Evolutionary conservation across 2,888 invertebrate genomes (phyloP).

Genomic region (Chamaedrilus cognettii): DNA sequence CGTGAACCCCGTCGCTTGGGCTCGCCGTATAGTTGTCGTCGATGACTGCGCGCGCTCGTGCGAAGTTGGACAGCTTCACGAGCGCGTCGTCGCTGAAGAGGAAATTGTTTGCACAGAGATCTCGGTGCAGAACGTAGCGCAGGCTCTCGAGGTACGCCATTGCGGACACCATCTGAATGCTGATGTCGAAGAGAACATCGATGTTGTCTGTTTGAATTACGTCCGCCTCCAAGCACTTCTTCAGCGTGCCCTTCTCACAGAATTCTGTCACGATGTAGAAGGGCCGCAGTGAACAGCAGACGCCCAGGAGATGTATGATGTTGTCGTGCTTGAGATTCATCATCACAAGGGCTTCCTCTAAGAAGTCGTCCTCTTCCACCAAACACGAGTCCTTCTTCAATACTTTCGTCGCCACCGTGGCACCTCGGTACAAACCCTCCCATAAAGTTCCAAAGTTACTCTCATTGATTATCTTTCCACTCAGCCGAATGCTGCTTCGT

Average conservation of each 20-base stretch:
- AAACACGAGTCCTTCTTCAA: constrained; percentile 33
- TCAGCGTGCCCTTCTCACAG: constrained; percentile 35
- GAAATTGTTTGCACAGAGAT: constrained; percentile 38
- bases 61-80: constrained; percentile 40
- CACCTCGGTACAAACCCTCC: constrained; percentile 25
- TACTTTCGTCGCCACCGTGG: constrained; percentile 37
- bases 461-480: constrained; percentile 34
- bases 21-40: constrained; percentile 39
- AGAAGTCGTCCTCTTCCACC: constrained; percentile 39
- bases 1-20: constrained; percentile 30
- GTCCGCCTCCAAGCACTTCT: constrained; percentile 31
- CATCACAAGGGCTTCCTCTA: constrained; percentile 37
- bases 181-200: constrained; percentile 38
- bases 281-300: constrained; percentile 35
- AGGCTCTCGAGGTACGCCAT: constrained; percentile 36
- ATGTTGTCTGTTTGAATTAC: constrained; percentile 31
- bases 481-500: constrained; percentile 27
- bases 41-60: constrained; percentile 35
- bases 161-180: constrained; percentile 38
- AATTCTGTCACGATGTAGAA: constrained; percentile 38
- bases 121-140: constrained; percentile 38
- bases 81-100: constrained; percentile 34
- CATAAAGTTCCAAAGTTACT: constrained; percentile 38
- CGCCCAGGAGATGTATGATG: constrained; percentile 36
- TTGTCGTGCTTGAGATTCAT: constrained; percentile 37